Evolutionary conservation across 35 echinoderm and acorn worm species (phyloP), one percentile per base, ranked within the genome.

Genomic region (Chiridota heheva): DNA sequence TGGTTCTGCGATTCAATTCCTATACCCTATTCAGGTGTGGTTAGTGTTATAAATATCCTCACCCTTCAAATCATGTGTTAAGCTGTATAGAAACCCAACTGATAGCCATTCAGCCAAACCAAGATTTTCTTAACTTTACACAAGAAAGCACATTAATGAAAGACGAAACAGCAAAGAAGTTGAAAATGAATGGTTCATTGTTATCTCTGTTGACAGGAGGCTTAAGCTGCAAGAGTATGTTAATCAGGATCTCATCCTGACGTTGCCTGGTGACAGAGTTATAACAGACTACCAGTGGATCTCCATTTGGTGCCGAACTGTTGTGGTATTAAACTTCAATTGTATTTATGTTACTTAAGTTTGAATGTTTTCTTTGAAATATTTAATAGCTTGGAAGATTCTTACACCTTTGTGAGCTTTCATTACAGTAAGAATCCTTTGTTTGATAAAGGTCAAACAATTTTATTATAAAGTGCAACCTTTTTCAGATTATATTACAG

Each of bases 271-370:
- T 17, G 58, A 37, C 8, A 57, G 39, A 26, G 58, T 38, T 26
- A 58, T 80, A 3, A 36, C 58, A 2, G 49, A 51, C 5, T 40
- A 37, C 13, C 37, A 58, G 12, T 80, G 77, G 77, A 80, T 80
- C 0, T 80, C 77, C 1, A 39, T 80, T 16, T 80, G 77, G 77
- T 62, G 77, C 10, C 35, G 35, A 8, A 4, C 10, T 0, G 39
- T 62, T 44, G 1, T 40, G 32, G 77, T 80, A 36, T 34, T n/a
- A 16, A 36, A 61, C 18, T 3, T 13, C 2, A 0, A 59, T 59
- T 31, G 7, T 55, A 17, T 28, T 76, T 44, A 3, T 31, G 12
- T 76, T 25, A 29, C 31, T 0, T 44, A 36, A 47, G 0, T 73
- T 3, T 18, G 20, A n/a, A 12, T 41, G 4, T 15, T 15, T 12